phyloP scores from a whole-genome alignment of 1,140 invertebrate species.

The Ctenoplectra terminalis region DNA sequence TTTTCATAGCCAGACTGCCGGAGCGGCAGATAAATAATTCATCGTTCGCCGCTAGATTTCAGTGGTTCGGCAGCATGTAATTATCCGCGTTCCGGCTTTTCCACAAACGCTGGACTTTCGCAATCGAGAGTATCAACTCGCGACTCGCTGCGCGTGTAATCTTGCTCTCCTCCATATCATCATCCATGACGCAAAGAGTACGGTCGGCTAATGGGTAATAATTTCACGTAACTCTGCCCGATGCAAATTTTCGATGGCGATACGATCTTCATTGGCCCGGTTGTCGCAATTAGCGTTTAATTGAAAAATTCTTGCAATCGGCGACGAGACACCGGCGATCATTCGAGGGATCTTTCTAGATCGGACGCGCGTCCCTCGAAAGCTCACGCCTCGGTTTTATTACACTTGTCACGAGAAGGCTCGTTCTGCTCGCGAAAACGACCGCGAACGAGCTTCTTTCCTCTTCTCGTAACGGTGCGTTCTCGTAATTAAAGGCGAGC shows the following conservation, averaged over 20 bases:
- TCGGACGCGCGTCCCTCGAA: neutral
- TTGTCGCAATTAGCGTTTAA: conserved; percentile 52
- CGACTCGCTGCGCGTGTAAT: conserved; percentile 4
- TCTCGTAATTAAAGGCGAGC: conserved; percentile 31
- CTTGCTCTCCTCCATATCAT: conserved; percentile 5
- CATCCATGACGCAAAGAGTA: neutral
- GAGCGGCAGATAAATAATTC: neutral
- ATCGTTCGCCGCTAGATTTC: neutral
- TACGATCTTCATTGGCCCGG: conserved; percentile 39
- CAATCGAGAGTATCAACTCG: neutral
- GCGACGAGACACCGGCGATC: neutral
- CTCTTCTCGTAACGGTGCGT: neutral
- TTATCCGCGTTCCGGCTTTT: neutral
- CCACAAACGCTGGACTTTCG: neutral
- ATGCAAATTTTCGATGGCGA: conserved; percentile 51
- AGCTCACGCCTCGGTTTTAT: neutral
- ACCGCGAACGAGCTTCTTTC: neutral
- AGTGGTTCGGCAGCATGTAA: neutral
- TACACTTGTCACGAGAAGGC: neutral
- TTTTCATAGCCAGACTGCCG: conserved; percentile 21
- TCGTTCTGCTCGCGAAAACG: neutral
- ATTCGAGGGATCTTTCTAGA: conserved; percentile 6
- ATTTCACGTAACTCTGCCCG: conserved; percentile 17
- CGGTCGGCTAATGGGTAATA: conserved; percentile 9
- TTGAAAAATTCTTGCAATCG: conserved; percentile 48